Evolutionary conservation across 2,888 invertebrate species (phyloP), one percentile per base, ranked within the genome.

Genomic region (Nemurella pictetii): DNA sequence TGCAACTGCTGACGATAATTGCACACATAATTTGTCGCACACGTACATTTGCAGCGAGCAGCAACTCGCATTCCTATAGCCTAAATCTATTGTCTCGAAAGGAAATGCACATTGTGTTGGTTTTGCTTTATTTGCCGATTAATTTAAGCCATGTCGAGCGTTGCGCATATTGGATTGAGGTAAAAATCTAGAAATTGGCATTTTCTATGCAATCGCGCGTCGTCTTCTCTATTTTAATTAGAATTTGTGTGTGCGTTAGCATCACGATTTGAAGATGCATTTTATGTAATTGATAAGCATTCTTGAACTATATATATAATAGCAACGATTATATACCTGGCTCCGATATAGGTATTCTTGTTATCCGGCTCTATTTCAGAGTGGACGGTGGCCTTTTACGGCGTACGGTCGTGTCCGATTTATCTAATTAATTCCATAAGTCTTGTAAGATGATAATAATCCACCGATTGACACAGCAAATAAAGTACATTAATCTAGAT

Each of bases 401-500:
- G 55, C 20, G 9, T 12, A 20, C 9, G 55, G 55, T 55, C 55
- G 55, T 55, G 55, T 55, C 55, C 55, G 55, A 15, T 55, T 20
- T 55, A 55, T 20, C 55, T 55, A 55, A 55, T 55, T 55, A 12
- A 55, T 12, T 55, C 55, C 55, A 55, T 55, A 55, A 55, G 55
- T 55, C 55, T 55, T 55, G 15, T 25, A 25, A 28, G 27, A 75
- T 75, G 26, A 27, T 75, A 75, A n/a, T 75, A 75, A 75, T 26
- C 75, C 28, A 4, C 75, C 75, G 75, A 75, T 75, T 75, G 75
- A 27, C 75, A 28, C 7, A 28, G 75, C 75, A 75, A 75, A 75
- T 75, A 75, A 75, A 75, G 75, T 75, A 75, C 75, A 75, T 75
- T 75, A 3, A 28, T 75, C 28, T 55, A 55, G 55, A 55, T 55